These are phyloP conservation scores for Rhagonycha lutea DNA, from an alignment of 2,888 invertebrate species.

Conservation along the genomic window DNA sequence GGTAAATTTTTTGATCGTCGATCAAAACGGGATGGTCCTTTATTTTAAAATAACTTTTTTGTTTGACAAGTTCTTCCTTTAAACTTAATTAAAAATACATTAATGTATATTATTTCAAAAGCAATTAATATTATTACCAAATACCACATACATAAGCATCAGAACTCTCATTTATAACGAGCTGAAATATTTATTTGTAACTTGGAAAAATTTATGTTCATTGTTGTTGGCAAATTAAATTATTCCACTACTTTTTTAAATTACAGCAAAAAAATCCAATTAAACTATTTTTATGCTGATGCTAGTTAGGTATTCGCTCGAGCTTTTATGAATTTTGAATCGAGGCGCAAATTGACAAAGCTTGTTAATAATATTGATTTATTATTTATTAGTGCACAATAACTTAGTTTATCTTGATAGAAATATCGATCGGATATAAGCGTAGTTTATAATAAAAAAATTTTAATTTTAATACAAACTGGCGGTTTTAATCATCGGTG, in stretches of 20 bases:
- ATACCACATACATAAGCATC: not conserved
- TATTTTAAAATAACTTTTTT: not conserved
- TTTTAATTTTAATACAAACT: not conserved
- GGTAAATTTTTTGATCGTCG: not conserved
- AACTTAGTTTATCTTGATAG: not conserved
- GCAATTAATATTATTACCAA: not conserved
- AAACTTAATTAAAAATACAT: not conserved
- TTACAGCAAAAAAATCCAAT: not conserved
- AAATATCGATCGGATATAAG: not conserved
- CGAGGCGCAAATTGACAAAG: not conserved
- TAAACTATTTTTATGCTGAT: not conserved
- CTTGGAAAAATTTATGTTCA: not conserved
- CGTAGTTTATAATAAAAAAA: not conserved
- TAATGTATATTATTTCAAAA: not conserved
- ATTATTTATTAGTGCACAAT: not conserved
- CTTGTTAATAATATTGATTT: not conserved
- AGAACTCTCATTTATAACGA: not conserved
- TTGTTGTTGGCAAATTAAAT: not conserved
- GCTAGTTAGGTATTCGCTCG: not conserved
- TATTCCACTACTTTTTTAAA: not conserved
- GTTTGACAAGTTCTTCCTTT: not conserved
- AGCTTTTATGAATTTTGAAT: not conserved
- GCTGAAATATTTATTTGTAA: not conserved
- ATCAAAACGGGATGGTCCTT: not conserved
- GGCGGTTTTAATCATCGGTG: not conserved